Conservation (phyloP, 1,140 invertebrate genomes). For the Brachionus manjavacas region DNA sequence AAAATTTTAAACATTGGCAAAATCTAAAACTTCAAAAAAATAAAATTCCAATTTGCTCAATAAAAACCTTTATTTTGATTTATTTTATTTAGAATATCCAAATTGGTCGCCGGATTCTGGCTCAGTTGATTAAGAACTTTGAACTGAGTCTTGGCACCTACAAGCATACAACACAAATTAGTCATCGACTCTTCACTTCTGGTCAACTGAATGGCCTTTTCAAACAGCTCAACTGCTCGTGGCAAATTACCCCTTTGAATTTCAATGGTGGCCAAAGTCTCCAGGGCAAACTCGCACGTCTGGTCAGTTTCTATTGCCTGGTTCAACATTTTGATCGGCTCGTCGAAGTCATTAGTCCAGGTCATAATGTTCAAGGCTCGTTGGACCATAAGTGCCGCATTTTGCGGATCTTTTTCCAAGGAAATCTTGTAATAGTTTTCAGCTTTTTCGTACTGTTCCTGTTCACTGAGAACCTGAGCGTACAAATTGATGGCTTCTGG, state of each 20-base stretch:
- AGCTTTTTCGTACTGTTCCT: constrained; percentile 73
- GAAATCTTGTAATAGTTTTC: constrained; percentile 75
- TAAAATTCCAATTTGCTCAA: background rate
- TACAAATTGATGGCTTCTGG: constrained; percentile 72
- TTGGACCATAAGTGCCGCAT: constrained; percentile 79
- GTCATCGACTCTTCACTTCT: constrained; percentile 78
- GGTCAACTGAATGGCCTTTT: constrained; percentile 78
- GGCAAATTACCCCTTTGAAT: constrained; percentile 80
- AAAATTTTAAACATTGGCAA: background rate
- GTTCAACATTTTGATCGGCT: constrained; percentile 70
- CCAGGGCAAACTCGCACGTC: constrained; percentile 87
- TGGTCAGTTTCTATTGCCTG: constrained; percentile 79
- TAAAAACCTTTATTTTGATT: constrained; percentile 27
- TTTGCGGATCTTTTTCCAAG: constrained; percentile 72
- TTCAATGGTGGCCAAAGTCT: constrained; percentile 86
- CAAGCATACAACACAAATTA: constrained; percentile 65
- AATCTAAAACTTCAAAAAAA: background rate
- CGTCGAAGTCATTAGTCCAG: constrained; percentile 73
- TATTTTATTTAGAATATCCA: constrained; percentile 14
- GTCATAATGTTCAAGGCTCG: constrained; percentile 68
- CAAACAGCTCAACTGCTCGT: constrained; percentile 75
- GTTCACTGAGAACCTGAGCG: constrained; percentile 67
- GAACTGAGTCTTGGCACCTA: constrained; percentile 78
- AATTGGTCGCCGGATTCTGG: background rate
- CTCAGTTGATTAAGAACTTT: constrained; percentile 63